Base-by-base conservation (phyloP, 2,888 invertebrate species). In the Caenorhabditis parvicauda region DNA sequence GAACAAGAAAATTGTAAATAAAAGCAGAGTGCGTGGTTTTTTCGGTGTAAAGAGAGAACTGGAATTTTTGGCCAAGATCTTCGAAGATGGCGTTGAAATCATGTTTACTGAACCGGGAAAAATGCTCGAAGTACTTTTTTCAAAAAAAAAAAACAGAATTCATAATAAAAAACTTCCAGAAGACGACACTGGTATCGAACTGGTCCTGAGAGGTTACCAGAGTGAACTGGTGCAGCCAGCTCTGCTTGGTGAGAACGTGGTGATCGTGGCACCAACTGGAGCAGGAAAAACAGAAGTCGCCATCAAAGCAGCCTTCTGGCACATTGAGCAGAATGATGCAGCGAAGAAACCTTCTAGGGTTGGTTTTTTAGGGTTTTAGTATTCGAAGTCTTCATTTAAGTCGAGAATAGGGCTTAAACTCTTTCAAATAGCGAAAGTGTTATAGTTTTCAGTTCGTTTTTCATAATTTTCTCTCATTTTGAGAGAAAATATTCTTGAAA, bases 231-330 rank as follows among this genome's bases (percentile, higher is more conserved):
- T 58, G 2, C 48, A 59, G 32, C 45, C 62, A 6, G 68, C 66
- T 22, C 37, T 68, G 19, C 41, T 39, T 17, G 73, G 73, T 21
- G 53, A 59, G 28, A 79, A 77, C 42, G 60, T 65, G n/a, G 68
- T 79, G 2, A 66, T 79, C 38, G 74, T 75, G n/a, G 79, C 79
- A 0, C 79, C 79, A 4, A 79, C 79, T 2, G 79, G 79, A n/a
- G 60, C 72, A 12, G 79, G 79, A 54, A 79, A 79, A 50, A 79
- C 79, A 1, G 62, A 72, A 55, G 75, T 79, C n/a, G 75, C 75
- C 6, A 67, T 67, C 14, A 70, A 72, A 42, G 71, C 76, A 1
- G 73, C 78, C 12, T 24, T 54, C n/a, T 44, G 67, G 7, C 79
- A 79, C 54, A 57, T 79, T 37, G 41, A 51, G 32, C 51, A 55